These are phyloP conservation scores for Stegastes partitus DNA, from an alignment of 2,113 vertebrate genomes.

Conservation along the genomic window DNA sequence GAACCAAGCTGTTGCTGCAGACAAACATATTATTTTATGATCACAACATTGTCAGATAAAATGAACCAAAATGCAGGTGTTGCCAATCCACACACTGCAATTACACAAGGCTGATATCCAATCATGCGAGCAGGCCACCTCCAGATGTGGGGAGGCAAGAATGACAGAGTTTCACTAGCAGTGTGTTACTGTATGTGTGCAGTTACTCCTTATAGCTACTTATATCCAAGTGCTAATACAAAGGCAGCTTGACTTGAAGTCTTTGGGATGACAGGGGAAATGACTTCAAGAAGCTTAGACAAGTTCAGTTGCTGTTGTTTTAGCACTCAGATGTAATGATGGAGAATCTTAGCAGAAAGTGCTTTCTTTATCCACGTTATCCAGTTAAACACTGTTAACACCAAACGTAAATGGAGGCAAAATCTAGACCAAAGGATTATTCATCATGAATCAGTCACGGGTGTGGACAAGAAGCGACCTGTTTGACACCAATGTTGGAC, in stretches of 20 bases:
- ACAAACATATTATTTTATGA: constrained; percentile 14
- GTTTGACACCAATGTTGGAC: neutral
- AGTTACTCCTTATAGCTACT: neutral
- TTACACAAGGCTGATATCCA: constrained; percentile 1
- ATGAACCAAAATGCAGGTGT: constrained; percentile 18
- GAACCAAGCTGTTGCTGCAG: neutral
- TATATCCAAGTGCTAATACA: no score
- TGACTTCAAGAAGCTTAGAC: no score
- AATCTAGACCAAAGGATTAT: neutral
- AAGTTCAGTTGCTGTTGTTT: no score
- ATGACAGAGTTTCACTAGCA: neutral
- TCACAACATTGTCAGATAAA: constrained; percentile 17
- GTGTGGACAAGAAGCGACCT: neutral
- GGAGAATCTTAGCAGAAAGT: neutral
- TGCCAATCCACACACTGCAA: constrained; percentile 10
- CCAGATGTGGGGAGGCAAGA: constrained; percentile 5
- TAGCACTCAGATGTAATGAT: no score
- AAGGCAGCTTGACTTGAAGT: no score
- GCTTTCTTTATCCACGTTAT: neutral
- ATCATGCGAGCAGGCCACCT: constrained; percentile 1
- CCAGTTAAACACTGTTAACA: neutral
- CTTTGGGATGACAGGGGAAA: no score
- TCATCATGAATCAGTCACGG: neutral
- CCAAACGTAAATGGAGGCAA: neutral
- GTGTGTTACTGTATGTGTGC: neutral